A percentile compares a stretch with the other conserved stretches of the same genome.
These are phyloP conservation scores for Alentia gelatinosa DNA, from an alignment of 2,888 invertebrate species.

Conservation along the genomic window DNA sequence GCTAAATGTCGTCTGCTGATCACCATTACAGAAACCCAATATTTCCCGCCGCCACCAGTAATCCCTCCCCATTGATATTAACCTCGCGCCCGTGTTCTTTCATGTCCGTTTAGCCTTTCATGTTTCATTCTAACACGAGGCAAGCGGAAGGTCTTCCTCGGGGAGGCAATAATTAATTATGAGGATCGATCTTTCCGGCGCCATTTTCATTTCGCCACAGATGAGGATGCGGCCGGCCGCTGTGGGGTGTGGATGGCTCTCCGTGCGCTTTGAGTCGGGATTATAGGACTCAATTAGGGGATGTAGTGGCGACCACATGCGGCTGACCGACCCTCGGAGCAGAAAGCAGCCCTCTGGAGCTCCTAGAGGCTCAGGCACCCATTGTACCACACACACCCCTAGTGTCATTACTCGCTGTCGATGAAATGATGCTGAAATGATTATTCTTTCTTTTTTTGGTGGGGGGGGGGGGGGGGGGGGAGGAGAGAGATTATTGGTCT, in stretches of 20 bases:
- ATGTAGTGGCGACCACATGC: not conserved
- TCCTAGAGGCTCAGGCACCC: not conserved
- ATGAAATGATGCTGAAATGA: too few relatives aligned
- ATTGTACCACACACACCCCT: not conserved
- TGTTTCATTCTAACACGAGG: not conserved
- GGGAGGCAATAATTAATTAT: constrained; percentile 25
- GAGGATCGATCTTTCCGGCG: constrained; percentile 15
- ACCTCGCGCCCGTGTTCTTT: constrained; percentile 22
- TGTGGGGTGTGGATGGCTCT: not conserved
- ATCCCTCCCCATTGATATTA: constrained; percentile 13
- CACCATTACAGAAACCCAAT: constrained; percentile 1
- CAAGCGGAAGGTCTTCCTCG: not conserved
- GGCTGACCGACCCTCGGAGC: not conserved
- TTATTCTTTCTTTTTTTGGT: too few relatives aligned
- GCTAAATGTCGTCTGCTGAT: too few relatives aligned
- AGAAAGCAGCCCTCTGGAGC: constrained; percentile 13
- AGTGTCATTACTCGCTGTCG: not conserved
- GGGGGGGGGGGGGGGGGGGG: too few relatives aligned
- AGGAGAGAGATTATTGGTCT: too few relatives aligned
- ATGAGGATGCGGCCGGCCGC: not conserved
- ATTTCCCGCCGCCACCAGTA: not conserved
- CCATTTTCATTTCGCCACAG: constrained; percentile 33
- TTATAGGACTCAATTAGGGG: constrained; percentile 23
- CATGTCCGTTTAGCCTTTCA: constrained; percentile 45
- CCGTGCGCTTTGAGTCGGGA: constrained; percentile 28